Percentiles rank a stretch among this genome's conserved stretches.
phyloP scores from a whole-genome alignment of 2,797 vertebrate species.

The Lepidocolaptes lacrymiger region DNA sequence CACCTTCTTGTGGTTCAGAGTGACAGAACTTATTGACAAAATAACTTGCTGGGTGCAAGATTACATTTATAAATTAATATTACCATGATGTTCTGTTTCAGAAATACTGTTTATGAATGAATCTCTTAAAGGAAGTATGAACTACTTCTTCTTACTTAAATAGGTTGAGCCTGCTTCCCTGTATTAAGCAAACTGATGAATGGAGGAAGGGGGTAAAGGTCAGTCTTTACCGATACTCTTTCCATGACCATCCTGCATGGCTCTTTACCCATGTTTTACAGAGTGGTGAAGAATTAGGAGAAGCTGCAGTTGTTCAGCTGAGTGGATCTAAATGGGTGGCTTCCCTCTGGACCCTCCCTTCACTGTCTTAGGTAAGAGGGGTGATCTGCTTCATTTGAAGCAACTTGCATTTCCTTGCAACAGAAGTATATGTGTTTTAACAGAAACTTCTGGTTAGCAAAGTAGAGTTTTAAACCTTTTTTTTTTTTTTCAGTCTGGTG shows the following conservation, averaged over 20 bases:
- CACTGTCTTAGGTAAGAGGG: conserved; percentile 43
- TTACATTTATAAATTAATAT: neutral
- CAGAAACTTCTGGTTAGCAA: neutral
- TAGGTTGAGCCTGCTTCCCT: conserved; percentile 51
- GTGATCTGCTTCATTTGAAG: conserved; percentile 8
- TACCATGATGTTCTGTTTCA: neutral
- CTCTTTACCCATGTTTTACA: conserved; percentile 46
- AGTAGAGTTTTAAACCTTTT: neutral
- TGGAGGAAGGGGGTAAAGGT: conserved; percentile 26
- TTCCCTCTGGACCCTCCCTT: conserved; percentile 47
- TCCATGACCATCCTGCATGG: neutral
- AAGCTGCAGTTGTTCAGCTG: conserved; percentile 42
- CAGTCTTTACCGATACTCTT: neutral
- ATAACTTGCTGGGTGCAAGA: neutral
- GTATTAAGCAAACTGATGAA: conserved; percentile 31
- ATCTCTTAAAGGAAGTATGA: conserved; percentile 34
- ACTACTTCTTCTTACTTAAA: conserved; percentile 36
- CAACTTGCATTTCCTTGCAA: neutral
- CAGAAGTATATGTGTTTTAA: neutral
- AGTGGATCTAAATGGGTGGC: conserved; percentile 49
- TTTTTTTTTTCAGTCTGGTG: neutral
- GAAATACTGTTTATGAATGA: conserved; percentile 2
- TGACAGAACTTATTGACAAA: neutral
- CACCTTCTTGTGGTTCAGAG: neutral
- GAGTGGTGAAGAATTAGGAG: conserved; percentile 58